These are phyloP conservation scores for Semaprochilodus insignis DNA, from an alignment of 2,797 vertebrate species.

Conservation along the genomic window DNA sequence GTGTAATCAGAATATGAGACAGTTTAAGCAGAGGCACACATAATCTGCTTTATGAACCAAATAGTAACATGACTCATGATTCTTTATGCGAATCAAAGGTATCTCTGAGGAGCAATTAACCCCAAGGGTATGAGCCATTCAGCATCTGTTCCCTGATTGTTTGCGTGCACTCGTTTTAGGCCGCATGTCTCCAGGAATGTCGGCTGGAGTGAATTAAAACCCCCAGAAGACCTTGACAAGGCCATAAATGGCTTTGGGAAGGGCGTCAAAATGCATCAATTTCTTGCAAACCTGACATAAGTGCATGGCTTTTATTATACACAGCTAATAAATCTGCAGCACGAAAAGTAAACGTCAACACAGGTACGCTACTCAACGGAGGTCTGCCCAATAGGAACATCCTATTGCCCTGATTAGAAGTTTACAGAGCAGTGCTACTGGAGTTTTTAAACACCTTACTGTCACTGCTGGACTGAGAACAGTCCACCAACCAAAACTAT, in stretches of 20 bases:
- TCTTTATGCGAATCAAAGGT: constrained; percentile 42
- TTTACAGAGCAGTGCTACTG: background rate
- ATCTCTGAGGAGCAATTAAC: constrained; percentile 43
- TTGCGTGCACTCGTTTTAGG: constrained; percentile 28
- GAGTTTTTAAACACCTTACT: too few relatives aligned
- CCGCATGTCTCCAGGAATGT: constrained; percentile 11
- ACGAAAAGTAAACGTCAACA: background rate
- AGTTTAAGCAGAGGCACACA: constrained; percentile 29
- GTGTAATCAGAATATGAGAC: constrained; percentile 29
- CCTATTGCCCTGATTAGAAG: too few relatives aligned
- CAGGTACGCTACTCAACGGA: background rate
- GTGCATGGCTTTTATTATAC: constrained; percentile 28
- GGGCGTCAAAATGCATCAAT: constrained; percentile 40
- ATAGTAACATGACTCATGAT: constrained; percentile 46
- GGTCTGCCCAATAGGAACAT: background rate
- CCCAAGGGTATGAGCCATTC: constrained; percentile 30
- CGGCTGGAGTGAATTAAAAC: constrained; percentile 27
- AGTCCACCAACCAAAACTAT: too few relatives aligned
- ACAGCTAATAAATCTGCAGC: constrained; percentile 1
- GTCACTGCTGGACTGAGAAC: too few relatives aligned
- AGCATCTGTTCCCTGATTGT: constrained; percentile 50
- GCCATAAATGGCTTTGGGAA: constrained; percentile 40
- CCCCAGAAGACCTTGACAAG: constrained; percentile 40
- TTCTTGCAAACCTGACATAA: constrained; percentile 29
- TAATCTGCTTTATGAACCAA: constrained; percentile 48